Evolutionary conservation across 2,888 invertebrate genomes (phyloP).

Genomic region (Trissonchulus latispiculum): DNA sequence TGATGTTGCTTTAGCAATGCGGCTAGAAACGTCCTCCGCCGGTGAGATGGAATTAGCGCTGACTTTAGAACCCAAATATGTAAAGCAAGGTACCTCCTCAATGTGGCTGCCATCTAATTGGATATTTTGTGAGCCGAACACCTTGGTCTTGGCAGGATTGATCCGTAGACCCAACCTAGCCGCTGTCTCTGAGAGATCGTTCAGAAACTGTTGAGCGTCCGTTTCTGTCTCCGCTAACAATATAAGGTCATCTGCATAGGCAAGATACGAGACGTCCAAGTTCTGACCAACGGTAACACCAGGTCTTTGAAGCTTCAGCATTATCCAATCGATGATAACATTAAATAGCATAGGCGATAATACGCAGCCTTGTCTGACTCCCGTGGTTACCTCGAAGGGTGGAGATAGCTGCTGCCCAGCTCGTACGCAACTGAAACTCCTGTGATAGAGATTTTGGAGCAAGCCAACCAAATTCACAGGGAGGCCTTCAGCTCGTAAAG

Average conservation of each 20-base stretch:
- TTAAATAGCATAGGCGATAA: neutral
- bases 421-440: neutral
- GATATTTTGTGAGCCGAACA: neutral
- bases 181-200: too few relatives aligned
- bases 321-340: neutral
- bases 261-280: too few relatives aligned
- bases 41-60: neutral
- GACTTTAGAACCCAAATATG: neutral
- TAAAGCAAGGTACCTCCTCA: neutral
- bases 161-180: too few relatives aligned
- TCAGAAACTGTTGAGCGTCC: neutral
- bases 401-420: neutral
- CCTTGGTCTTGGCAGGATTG: neutral
- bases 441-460: too few relatives aligned
- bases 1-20: neutral
- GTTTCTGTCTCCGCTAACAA: neutral
- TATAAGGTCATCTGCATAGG: neutral
- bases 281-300: neutral
- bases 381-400: neutral
- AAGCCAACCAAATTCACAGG: neutral
- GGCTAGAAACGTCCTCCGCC: neutral
- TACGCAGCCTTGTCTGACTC: too few relatives aligned
- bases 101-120: neutral
- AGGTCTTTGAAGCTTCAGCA: neutral
- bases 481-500: neutral